Evolutionary conservation across 2,113 vertebrate species (phyloP).

Genomic region (Cranoglanis bouderius): DNA sequence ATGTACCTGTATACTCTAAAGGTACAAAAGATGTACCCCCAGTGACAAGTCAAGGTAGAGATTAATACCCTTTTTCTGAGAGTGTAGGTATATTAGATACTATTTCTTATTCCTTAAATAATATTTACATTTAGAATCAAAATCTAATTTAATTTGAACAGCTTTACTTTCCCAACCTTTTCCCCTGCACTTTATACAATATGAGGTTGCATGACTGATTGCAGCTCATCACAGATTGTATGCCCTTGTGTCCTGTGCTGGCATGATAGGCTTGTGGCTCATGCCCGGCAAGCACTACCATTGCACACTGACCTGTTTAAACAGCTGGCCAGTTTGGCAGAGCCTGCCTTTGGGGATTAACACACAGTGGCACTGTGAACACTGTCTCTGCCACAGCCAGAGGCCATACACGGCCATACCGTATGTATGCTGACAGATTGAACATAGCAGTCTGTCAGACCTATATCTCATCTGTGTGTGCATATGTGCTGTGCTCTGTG

Average conservation of each 20-base stretch:
- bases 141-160: background rate
- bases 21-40: background rate
- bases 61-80: background rate
- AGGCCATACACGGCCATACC: conserved; percentile 13
- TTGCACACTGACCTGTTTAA: conserved; percentile 46
- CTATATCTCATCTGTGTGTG: background rate
- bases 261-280: background rate
- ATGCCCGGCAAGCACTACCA: conserved; percentile 6
- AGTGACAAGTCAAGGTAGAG: background rate
- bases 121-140: background rate
- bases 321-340: conserved; percentile 39
- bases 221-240: conserved; percentile 6
- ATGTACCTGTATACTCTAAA: background rate
- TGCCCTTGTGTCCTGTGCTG: conserved; percentile 29
- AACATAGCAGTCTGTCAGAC: conserved; percentile 8
- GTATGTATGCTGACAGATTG: conserved; percentile 22
- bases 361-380: conserved; percentile 7
- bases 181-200: background rate
- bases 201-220: background rate
- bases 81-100: no score
- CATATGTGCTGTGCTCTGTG: background rate
- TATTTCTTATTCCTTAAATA: background rate
- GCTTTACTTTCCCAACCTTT: background rate
- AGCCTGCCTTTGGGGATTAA: conserved; percentile 22
- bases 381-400: conserved; percentile 20